phyloP scores from a whole-genome alignment of 1,140 invertebrate species.

The Drosophila burlai region DNA sequence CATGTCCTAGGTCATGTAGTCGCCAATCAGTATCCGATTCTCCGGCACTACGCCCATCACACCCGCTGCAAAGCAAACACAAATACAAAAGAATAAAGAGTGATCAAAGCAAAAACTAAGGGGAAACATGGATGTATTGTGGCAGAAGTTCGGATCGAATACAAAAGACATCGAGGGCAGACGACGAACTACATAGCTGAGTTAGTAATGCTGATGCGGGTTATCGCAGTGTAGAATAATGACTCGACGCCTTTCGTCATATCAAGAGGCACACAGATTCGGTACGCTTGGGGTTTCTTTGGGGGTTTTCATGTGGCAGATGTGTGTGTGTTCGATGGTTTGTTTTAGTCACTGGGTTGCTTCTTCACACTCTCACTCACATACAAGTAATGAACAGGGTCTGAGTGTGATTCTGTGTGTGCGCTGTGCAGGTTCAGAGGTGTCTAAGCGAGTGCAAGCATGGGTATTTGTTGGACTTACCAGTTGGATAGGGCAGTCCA shows the following conservation, averaged over 20 bases:
- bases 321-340: conserved; percentile 7
- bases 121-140: conserved; percentile 27
- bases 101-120: conserved; percentile 32
- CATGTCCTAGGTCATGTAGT: conserved; percentile 83
- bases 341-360: conserved; percentile 45
- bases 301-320: neutral
- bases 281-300: conserved; percentile 71
- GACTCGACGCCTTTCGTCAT: conserved; percentile 60
- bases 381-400: conserved; percentile 33
- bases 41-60: conserved; percentile 85
- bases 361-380: conserved; percentile 60
- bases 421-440: conserved; percentile 16
- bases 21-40: conserved; percentile 85
- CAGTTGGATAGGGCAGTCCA: conserved; percentile 97
- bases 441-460: conserved; percentile 16
- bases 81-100: conserved; percentile 53
- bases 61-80: conserved; percentile 72
- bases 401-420: conserved; percentile 15
- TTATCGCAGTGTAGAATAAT: conserved; percentile 6
- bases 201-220: conserved; percentile 44
- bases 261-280: conserved; percentile 77
- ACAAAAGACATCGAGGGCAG: conserved; percentile 5
- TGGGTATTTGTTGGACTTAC: conserved; percentile 88
- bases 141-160: conserved; percentile 7
- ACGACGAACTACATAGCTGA: conserved; percentile 12